Conservation (phyloP, 2,797 vertebrate species). For the Sebastolobus alascanus region DNA sequence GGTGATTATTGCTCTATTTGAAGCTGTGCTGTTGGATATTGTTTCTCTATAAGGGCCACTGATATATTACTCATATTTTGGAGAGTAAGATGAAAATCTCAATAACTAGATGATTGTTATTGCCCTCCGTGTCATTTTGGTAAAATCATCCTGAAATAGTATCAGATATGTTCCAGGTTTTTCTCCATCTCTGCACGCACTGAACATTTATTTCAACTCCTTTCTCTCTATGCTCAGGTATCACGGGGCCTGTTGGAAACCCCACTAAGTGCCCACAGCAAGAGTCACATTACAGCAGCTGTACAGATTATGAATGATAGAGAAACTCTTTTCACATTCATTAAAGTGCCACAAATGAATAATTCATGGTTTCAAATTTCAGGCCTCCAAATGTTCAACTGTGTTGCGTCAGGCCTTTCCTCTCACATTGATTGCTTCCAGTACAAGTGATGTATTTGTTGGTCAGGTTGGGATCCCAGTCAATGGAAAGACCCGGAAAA, state of each 20-base stretch:
- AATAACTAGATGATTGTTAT: slow-evolving; percentile 13
- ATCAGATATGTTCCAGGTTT: slow-evolving; percentile 41
- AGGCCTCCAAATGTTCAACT: slow-evolving; percentile 71
- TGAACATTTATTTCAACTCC: slow-evolving; percentile 47
- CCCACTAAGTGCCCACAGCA: slow-evolving; percentile 77
- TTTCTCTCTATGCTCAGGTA: slow-evolving; percentile 54
- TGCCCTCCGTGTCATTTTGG: slow-evolving; percentile 6
- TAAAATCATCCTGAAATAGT: slow-evolving; percentile 23
- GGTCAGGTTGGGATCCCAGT: slow-evolving; percentile 38
- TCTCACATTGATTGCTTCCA: slow-evolving; percentile 54
- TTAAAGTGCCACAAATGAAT: slow-evolving; percentile 81
- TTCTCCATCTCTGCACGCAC: slow-evolving; percentile 31
- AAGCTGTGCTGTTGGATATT: neutral
- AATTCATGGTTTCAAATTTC: slow-evolving; percentile 82
- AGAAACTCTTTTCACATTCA: slow-evolving; percentile 82
- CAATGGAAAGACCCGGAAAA: slow-evolving; percentile 13
- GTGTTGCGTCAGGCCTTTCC: slow-evolving; percentile 68
- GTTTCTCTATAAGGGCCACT: slow-evolving; percentile 9
- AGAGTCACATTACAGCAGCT: slow-evolving; percentile 77
- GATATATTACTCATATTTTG: slow-evolving; percentile 28
- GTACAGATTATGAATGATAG: slow-evolving; percentile 85
- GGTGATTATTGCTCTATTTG: slow-evolving; percentile 19
- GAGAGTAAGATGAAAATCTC: slow-evolving; percentile 24
- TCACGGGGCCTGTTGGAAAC: slow-evolving; percentile 65
- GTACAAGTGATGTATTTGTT: slow-evolving; percentile 53